These are phyloP conservation scores for Hybognathus amarus DNA, from an alignment of 2,797 vertebrate species.

Conservation along the genomic window DNA sequence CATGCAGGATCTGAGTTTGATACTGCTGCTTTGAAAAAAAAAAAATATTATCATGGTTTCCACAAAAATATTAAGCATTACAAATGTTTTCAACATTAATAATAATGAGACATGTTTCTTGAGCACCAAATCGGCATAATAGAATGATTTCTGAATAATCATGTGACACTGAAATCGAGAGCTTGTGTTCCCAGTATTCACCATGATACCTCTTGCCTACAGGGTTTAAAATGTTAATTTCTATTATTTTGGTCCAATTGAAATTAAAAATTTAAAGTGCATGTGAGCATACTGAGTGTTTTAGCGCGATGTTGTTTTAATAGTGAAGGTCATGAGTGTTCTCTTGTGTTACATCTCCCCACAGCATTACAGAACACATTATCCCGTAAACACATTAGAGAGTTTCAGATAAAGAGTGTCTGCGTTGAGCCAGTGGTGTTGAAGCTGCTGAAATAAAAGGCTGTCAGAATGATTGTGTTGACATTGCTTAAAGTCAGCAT, in stretches of 20 bases:
- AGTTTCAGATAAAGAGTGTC: conserved; percentile 16
- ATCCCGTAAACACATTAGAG: conserved; percentile 56
- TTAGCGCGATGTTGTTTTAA: not conserved
- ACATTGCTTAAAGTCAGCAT: conserved; percentile 76
- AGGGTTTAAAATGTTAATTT: not conserved
- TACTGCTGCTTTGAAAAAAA: not conserved
- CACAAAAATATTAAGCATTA: not conserved
- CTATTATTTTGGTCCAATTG: not conserved
- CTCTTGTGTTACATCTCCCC: conserved; percentile 31
- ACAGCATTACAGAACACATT: conserved; percentile 50
- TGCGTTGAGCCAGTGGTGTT: conserved; percentile 59
- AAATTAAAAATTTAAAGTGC: not conserved
- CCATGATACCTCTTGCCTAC: not conserved
- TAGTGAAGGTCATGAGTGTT: conserved; percentile 18
- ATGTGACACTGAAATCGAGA: not conserved
- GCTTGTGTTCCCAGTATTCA: not conserved
- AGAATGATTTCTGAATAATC: not conserved
- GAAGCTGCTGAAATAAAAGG: conserved; percentile 73
- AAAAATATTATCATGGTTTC: not conserved
- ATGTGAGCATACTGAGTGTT: not conserved
- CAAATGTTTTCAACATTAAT: not conserved
- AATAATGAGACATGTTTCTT: not conserved
- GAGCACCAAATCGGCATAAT: not conserved
- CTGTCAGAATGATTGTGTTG: conserved; percentile 74
- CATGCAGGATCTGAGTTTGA: not conserved